Evolutionary conservation across 2,888 invertebrate species (phyloP), one percentile per base, ranked within the genome.

Genomic region (Eulithis prunata): DNA sequence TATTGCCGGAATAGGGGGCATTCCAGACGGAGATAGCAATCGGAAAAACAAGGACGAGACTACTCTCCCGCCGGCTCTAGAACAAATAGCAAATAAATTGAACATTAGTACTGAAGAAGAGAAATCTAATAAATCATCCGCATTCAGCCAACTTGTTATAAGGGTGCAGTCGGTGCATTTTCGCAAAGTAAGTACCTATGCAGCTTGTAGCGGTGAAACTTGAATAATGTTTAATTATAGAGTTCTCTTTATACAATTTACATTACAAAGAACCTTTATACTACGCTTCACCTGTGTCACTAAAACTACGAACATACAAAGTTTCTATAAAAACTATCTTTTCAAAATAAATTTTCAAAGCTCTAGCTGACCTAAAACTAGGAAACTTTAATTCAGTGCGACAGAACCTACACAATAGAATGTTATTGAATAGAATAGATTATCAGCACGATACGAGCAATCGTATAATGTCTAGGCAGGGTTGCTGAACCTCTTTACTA

Each of bases 141-240:
- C 91, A 72, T 90, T 88, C 83, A 92, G 90, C 83, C 92, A 91
- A 80, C 91, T 93, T 80, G 89, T 91, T 81, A 87, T 92, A 78
- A 85, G 92, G 84, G 91, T 93, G 73, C 91, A 91, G 82, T 84
- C 91, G 68, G 87, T 89, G 79, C 91, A 93, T 80, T 93, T 93
- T 83, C 87, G 88, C 71, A 93, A 93, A 87, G 92, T 93, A 72
- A 86, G 84, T 85, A 21, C 21, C 21, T 21, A 49, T 68, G 36
- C 41, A 49, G 8, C 3, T 49, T 11, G 21, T 49, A 13, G 14
- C 14, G 8, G 41, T 41, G 41, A 41, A 41, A 11, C 5, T 10
- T 11, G 41, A 8, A 41, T 41, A 10, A 11, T 41, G 41, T 41
- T 8, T 41, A 41, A 41, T 41, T 41, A 10, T 8, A 10, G 41